A percentile compares a stretch with the other conserved stretches of the same genome.
Conservation (phyloP, 2,888 invertebrate genomes). For the Lycophotia porphyrea region DNA sequence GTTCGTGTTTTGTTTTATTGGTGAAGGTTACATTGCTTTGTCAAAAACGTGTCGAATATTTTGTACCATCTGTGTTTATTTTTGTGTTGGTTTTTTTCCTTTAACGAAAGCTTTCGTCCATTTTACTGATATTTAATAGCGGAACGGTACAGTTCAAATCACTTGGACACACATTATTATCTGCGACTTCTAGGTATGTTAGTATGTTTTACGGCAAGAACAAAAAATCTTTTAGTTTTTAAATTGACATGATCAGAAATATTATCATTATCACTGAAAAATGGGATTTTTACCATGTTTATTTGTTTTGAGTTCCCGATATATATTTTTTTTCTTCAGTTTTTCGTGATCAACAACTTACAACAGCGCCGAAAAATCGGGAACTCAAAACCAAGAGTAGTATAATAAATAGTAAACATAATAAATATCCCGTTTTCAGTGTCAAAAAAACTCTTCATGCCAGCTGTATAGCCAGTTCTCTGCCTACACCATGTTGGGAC, state of each 20-base stretch:
- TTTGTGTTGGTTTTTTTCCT: neutral
- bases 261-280: too few relatives aligned
- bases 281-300: too few relatives aligned
- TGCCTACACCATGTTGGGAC: neutral
- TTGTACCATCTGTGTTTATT: constrained; percentile 16
- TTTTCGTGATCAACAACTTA: too few relatives aligned
- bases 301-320: too few relatives aligned
- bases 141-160: neutral
- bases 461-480: neutral
- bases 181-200: neutral
- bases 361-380: too few relatives aligned
- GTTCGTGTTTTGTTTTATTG: constrained; percentile 56
- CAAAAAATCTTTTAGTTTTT: too few relatives aligned
- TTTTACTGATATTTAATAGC: neutral
- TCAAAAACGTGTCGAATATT: constrained; percentile 50
- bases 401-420: too few relatives aligned
- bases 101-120: neutral
- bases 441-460: neutral
- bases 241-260: too few relatives aligned
- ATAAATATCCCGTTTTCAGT: too few relatives aligned
- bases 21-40: constrained; percentile 57
- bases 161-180: neutral
- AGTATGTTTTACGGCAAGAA: neutral
- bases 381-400: too few relatives aligned
- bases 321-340: too few relatives aligned